phyloP scores from a whole-genome alignment of 2,888 invertebrate genomes.

The Lumbricus terrestris region DNA sequence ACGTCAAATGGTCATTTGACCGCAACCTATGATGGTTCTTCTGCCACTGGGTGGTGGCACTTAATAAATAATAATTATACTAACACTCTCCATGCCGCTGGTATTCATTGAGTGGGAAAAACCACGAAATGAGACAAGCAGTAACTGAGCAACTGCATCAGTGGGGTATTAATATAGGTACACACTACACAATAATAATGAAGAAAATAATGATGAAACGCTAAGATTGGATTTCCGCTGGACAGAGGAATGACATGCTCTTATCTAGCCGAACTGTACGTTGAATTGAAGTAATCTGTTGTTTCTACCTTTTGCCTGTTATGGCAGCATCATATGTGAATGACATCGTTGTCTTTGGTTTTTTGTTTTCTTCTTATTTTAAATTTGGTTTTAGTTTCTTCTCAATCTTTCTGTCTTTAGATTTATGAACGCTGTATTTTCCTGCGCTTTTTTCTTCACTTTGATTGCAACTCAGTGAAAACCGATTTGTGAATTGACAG shows the following conservation, averaged over 20 bases:
- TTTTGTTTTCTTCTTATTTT: not conserved
- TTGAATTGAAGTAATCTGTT: not conserved
- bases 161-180: no score
- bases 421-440: not conserved
- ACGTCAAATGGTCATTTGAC: no score
- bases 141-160: no score
- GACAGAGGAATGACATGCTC: no score
- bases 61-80: no score
- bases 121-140: no score
- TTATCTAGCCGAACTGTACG: no score
- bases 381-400: not conserved
- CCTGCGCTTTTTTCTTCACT: not conserved
- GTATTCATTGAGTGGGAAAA: no score
- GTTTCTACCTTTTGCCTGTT: not conserved
- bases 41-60: no score
- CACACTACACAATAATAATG: not conserved
- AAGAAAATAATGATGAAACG: not conserved
- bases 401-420: not conserved
- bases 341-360: not conserved
- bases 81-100: no score
- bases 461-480: not conserved
- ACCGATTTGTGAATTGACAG: not conserved
- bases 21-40: no score
- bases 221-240: not conserved
- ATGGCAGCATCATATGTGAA: not conserved